A percentile compares a stretch with the other conserved stretches of the same genome.
Conservation (phyloP, 2,113 vertebrate genomes). For the Struthidea cinerea region DNA sequence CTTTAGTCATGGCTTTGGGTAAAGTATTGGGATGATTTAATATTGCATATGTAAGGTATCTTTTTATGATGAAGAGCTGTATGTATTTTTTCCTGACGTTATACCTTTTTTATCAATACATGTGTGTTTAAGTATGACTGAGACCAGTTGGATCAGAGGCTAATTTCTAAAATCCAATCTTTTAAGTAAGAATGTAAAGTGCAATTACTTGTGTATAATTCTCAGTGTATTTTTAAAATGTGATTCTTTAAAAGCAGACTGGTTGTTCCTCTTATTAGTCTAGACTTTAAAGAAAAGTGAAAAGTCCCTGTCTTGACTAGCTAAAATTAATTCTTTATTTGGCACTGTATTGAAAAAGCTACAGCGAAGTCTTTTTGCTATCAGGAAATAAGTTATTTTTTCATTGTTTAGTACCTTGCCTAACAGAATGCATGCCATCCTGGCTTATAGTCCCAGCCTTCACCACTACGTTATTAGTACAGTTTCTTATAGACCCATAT, state of each 20-base stretch:
- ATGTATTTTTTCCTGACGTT: not conserved
- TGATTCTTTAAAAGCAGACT: not conserved
- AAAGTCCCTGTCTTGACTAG: not conserved
- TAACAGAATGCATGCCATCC: not conserved
- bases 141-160: not conserved
- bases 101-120: not conserved
- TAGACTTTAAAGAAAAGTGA: not conserved
- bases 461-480: not conserved
- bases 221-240: not conserved
- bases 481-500: not conserved
- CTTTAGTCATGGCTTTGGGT: not conserved
- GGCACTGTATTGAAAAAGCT: slow-evolving; percentile 12
- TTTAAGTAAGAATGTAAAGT: not conserved
- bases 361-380: not conserved
- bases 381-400: slow-evolving; percentile 32
- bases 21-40: not conserved
- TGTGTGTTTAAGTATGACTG: not conserved
- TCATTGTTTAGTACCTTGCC: not conserved
- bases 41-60: not conserved
- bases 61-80: not conserved
- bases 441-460: not conserved
- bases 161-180: not conserved
- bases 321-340: slow-evolving; percentile 40
- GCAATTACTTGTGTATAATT: not conserved
- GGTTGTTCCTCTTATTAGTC: not conserved